Evolutionary conservation across 2,888 invertebrate genomes (phyloP), one percentile per base, ranked within the genome.

Genomic region (Magallana nippona): DNA sequence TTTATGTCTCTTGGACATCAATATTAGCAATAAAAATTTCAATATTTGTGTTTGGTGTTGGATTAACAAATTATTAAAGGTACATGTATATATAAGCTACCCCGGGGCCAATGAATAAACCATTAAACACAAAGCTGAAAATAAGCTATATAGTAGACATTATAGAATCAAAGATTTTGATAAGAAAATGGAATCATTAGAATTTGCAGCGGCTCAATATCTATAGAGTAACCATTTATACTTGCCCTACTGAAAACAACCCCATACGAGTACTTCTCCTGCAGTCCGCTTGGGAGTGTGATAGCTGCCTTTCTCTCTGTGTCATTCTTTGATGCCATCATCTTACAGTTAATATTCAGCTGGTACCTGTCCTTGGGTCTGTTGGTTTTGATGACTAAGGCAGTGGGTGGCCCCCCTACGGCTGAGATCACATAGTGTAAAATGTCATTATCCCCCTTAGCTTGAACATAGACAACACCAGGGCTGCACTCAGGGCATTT

Each of bases 231-330:
- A 44, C 44, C 44, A 8, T 44, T 44, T 32, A 55, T 22, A 84
- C 86, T 85, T 93, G 96, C 96, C 95, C 95, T 95, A 90, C 96
- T 95, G 87, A 96, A 94, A 19, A 95, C 94, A 82, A 96, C 93
- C 58, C 96, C 96, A 94, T 96, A 96, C 58, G 95, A 95, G 89
- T 96, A 96, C 2, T 89, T 86, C 0, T 96, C 95, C 82, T 91
- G 87, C n/a, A 79, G 2, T 10, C 32, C 63, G 58, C 5, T 79
- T 11, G 32, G 78, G 60, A 88, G 55, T 58, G n/a, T 87, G 11
- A 89, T 88, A 10, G 89, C 86, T 15, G 84, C 58, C 62, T 82
- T 80, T 63, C 84, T 82, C 32, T 80, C 84, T 55, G 88, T 87
- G 1, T 80, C 58, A 71, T 80, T 80, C 55, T 78, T 56, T 17